A percentile compares a stretch with the other conserved stretches of the same genome.
Evolutionary conservation across 2,888 invertebrate genomes (phyloP).

Genomic region (Nymphalis polychloros): DNA sequence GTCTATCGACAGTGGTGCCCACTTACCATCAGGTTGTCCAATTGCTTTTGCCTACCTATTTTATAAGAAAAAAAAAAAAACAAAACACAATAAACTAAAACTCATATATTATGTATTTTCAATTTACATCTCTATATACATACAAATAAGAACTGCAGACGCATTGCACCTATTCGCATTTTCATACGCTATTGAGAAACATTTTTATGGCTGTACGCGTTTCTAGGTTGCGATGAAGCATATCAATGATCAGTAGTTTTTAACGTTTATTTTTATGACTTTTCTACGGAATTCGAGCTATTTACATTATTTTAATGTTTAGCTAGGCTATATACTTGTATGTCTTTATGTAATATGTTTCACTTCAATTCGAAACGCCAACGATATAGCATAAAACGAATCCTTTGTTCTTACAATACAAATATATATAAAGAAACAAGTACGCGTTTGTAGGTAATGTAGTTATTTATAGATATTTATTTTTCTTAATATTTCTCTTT

Average conservation of each 20-base stretch:
- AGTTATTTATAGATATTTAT: background rate
- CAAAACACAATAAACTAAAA: background rate
- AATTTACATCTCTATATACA: background rate
- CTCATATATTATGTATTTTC: background rate
- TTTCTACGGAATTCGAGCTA: background rate
- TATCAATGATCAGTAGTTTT: constrained; percentile 1
- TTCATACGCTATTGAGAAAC: constrained; percentile 1
- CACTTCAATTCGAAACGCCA: constrained; percentile 7
- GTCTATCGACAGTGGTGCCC: no score
- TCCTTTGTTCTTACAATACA: background rate
- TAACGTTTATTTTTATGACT: constrained; percentile 6
- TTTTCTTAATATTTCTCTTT: no score
- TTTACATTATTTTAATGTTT: background rate
- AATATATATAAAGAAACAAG: background rate
- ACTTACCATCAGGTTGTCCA: no score
- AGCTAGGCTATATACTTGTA: background rate
- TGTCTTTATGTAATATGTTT: background rate
- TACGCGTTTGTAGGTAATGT: background rate
- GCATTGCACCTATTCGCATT: background rate
- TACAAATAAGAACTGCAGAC: background rate
- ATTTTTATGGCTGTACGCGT: constrained; percentile 1
- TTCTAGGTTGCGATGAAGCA: constrained; percentile 3
- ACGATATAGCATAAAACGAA: background rate
- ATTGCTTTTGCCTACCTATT: background rate
- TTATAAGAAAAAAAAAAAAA: background rate